Evolutionary conservation across 2,888 invertebrate species (phyloP).

Genomic region (Meteorus cinctellus): DNA sequence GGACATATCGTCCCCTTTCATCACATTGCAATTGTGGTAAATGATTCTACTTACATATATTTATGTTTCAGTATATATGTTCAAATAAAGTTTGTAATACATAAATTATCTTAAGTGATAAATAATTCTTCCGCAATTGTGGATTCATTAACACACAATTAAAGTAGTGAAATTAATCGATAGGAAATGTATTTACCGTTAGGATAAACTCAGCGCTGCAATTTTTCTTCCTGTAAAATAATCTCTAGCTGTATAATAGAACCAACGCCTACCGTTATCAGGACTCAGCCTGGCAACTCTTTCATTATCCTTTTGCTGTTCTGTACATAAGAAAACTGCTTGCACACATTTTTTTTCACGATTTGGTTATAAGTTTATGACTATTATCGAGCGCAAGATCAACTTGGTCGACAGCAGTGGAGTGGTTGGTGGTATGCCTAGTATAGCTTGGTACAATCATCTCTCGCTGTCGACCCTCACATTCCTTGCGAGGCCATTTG

Average conservation of each 20-base stretch:
- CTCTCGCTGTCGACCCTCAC: constrained; percentile 39
- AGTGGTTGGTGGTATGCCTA: constrained; percentile 18
- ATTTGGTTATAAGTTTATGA: neutral
- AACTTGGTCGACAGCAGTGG: constrained; percentile 5
- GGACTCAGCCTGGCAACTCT: neutral
- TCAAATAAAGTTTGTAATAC: neutral
- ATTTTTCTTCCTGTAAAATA: neutral
- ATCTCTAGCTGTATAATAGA: neutral
- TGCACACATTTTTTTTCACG: neutral
- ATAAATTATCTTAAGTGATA: neutral
- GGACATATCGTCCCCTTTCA: neutral
- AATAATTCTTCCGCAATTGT: neutral
- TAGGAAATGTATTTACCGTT: constrained; percentile 4
- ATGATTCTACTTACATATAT: neutral
- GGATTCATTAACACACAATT: neutral
- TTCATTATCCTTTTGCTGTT: neutral
- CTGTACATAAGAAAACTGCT: neutral
- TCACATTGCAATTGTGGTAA: neutral
- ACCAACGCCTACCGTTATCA: neutral
- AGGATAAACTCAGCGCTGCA: neutral
- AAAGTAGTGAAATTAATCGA: neutral
- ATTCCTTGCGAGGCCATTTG: constrained; percentile 46
- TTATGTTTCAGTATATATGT: neutral
- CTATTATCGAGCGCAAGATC: neutral
- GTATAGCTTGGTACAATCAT: constrained; percentile 16